Evolutionary conservation across 2,113 vertebrate genomes (phyloP), one percentile per base, ranked within the genome.

Genomic region (Cavia aperea): DNA sequence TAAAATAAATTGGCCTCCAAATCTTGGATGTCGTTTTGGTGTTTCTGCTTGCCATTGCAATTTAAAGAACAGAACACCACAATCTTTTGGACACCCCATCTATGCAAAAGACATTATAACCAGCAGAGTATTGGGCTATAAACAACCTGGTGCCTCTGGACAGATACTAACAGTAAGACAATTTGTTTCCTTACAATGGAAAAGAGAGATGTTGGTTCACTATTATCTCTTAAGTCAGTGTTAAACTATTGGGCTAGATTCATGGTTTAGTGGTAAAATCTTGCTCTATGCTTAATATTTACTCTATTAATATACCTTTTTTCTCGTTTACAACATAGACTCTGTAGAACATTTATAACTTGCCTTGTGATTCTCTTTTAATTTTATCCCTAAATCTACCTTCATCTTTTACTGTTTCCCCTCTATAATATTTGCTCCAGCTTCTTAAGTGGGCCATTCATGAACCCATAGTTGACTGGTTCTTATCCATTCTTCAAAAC

Each of bases 11-110:
- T 36, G n/a, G 33, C 33, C 66, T 70, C 15, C 16, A 70, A 70
- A n/a, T 70, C 36, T 9, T 70, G 16, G 13, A 36, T 70, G 15
- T 70, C 33, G 8, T n/a, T 18, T 70, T 36, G 4, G 36, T n/a
- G 36, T 70, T 70, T 70, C 66, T n/a, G 33, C 16, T n/a, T n/a
- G 66, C 16, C 7, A 18, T n/a, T n/a, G 7, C 33, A 70, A 3
- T n/a, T 15, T 78, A 51, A 51, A 78, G 33, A 85, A 16, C 15
- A 86, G 33, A 83, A 8, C 3, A 29, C 7, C 49, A n/a, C 16
- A 24, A 0, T 68, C 12, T 43, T 46, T 8, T 9, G 15, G 36
- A 85, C 36, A 7, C 0, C 7, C 2, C 2, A 26, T 23, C 9
- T 75, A 29, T 46, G 21, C 6, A 31, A 46, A 85, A 84, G 49